These are phyloP conservation scores for Mesorhabditis sp. DNA, from an alignment of 2,888 invertebrate genomes.

Conservation along the genomic window DNA sequence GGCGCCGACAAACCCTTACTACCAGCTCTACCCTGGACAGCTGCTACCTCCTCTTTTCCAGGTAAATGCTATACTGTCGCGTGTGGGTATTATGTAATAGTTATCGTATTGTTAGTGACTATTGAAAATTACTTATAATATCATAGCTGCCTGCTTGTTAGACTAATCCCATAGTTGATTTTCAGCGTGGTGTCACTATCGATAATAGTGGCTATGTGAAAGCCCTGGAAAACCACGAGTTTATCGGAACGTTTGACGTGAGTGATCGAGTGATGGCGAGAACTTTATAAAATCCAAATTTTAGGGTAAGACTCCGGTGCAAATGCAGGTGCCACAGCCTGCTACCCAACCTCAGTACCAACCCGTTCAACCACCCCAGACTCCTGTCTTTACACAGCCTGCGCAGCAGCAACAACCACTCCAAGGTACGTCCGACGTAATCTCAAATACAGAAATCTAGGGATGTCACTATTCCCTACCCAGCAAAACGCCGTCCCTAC, in stretches of 20 bases:
- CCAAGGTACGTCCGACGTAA: too few relatives aligned
- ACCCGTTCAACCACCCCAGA: not conserved
- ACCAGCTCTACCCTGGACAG: slow-evolving; percentile 5
- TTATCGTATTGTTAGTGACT: not conserved
- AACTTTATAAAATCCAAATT: not conserved
- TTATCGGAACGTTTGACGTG: slow-evolving; percentile 4
- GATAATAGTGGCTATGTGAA: slow-evolving; percentile 3
- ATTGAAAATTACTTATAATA: not conserved
- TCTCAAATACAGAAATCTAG: too few relatives aligned
- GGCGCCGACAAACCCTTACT: not conserved
- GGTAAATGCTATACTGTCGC: not conserved
- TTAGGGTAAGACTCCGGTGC: slow-evolving; percentile 1
- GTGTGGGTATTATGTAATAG: too few relatives aligned
- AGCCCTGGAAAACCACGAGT: not conserved
- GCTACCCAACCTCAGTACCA: not conserved
- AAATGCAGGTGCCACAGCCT: not conserved
- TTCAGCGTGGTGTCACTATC: not conserved
- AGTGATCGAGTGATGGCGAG: not conserved
- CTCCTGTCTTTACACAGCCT: not conserved
- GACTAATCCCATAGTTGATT: too few relatives aligned
- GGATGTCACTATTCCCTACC: too few relatives aligned
- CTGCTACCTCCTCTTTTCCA: slow-evolving; percentile 1
- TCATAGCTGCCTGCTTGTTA: too few relatives aligned
- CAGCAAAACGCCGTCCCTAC: not conserved
- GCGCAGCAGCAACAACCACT: too few relatives aligned